Evolutionary conservation across 2,888 invertebrate species (phyloP).

Genomic region (Thera obeliscata): DNA sequence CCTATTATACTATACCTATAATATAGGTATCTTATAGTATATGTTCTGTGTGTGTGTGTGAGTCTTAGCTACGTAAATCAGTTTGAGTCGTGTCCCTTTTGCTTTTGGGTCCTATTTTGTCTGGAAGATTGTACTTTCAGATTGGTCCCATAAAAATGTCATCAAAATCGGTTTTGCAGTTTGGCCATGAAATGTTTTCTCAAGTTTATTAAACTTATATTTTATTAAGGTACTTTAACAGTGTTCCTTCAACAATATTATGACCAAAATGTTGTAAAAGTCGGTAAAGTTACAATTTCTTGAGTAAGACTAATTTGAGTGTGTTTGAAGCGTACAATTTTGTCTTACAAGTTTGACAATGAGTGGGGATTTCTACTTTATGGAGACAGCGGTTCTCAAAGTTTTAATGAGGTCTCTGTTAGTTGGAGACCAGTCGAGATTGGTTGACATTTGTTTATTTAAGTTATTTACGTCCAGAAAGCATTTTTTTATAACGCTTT

Average conservation of each 20-base stretch:
- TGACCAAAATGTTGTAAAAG: constrained; percentile 2
- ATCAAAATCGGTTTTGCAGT: too few species aligned
- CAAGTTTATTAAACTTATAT: too few species aligned
- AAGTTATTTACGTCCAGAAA: neutral
- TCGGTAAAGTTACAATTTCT: constrained; percentile 15
- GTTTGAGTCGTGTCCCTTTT: too few species aligned
- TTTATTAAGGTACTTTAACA: neutral
- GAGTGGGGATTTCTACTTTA: constrained; percentile 16
- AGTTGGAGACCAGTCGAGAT: constrained; percentile 2
- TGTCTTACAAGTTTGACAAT: constrained; percentile 17
- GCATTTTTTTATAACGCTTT: too few species aligned
- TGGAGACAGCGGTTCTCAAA: constrained; percentile 23
- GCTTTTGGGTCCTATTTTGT: too few species aligned
- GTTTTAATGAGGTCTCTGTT: constrained; percentile 23
- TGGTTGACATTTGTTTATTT: neutral
- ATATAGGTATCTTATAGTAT: too few species aligned
- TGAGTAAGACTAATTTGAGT: constrained; percentile 20
- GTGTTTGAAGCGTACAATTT: constrained; percentile 25
- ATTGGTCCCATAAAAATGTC: too few species aligned
- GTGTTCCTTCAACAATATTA: neutral
- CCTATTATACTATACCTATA: too few species aligned
- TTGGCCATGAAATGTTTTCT: too few species aligned
- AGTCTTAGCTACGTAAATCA: too few species aligned
- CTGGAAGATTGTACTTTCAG: too few species aligned
- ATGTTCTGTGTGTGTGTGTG: too few species aligned